Conservation (phyloP, 1,140 invertebrate genomes). For the Branchinecta lynchi region DNA sequence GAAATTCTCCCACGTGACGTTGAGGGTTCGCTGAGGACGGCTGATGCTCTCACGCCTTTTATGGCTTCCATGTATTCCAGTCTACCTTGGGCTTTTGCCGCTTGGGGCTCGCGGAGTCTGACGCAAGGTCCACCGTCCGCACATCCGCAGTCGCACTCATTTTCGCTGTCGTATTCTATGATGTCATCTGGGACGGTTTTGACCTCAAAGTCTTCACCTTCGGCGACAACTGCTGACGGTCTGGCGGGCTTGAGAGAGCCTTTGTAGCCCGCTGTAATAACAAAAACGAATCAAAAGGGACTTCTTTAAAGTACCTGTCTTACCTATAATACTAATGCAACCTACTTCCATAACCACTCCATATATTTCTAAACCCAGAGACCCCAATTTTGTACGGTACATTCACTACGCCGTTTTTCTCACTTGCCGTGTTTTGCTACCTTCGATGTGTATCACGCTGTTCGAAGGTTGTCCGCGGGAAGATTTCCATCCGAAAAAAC, state of each 20-base stretch:
- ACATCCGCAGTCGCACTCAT: neutral
- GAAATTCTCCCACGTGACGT: neutral
- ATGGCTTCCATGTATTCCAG: neutral
- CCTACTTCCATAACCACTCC: no score
- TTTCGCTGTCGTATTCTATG: neutral
- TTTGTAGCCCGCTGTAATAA: neutral
- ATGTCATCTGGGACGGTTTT: constrained; percentile 7
- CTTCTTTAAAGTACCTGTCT: no score
- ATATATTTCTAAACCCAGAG: no score
- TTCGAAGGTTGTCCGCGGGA: no score
- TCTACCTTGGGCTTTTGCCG: neutral
- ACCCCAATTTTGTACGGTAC: no score
- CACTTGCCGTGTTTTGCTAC: no score
- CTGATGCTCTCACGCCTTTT: neutral
- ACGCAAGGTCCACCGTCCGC: neutral
- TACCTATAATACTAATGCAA: no score
- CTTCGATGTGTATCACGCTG: no score
- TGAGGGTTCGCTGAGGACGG: neutral
- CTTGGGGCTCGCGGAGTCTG: neutral
- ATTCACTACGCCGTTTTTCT: no score
- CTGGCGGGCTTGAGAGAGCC: neutral
- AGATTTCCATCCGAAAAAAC: no score
- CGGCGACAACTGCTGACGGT: neutral
- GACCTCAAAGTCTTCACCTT: neutral
- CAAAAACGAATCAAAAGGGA: neutral